phyloP scores from a whole-genome alignment of 2,113 vertebrate genomes.

The Catharus fuscescens region DNA sequence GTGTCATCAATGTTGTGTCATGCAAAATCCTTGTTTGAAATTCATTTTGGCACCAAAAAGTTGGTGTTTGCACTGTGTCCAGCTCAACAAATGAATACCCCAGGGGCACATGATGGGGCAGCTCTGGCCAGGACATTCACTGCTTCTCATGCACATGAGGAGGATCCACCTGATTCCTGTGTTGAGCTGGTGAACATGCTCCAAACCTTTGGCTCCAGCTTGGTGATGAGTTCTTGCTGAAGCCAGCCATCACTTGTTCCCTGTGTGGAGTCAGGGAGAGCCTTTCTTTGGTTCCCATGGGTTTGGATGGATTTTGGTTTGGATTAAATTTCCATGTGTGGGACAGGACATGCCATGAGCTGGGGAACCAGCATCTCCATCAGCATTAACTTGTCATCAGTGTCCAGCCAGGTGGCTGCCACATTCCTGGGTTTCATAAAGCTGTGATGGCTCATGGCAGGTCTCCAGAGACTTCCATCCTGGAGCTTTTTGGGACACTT shows the following conservation, averaged over 20 bases:
- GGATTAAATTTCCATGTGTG: accelerated
- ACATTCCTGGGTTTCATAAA: not conserved
- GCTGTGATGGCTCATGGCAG: not conserved
- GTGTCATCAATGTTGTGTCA: not conserved
- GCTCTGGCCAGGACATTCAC: not conserved
- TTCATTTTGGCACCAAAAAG: not conserved
- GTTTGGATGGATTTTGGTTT: not conserved
- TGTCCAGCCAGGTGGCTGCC: not conserved
- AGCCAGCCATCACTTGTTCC: not conserved
- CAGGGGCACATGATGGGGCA: not conserved
- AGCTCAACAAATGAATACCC: not conserved
- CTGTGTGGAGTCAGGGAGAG: not conserved
- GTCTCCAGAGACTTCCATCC: not conserved
- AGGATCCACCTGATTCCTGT: not conserved
- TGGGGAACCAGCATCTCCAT: not conserved
- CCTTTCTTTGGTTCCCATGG: not conserved
- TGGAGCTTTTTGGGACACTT: not conserved
- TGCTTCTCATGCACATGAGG: not conserved
- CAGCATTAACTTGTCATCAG: not conserved
- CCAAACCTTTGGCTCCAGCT: not conserved
- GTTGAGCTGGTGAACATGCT: not conserved
- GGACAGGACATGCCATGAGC: accelerated
- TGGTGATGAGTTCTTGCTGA: not conserved
- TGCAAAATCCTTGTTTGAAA: not conserved
- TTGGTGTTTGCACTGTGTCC: not conserved